Base-by-base conservation (phyloP, 2,888 invertebrate species). In the Anthrax anthrax region DNA sequence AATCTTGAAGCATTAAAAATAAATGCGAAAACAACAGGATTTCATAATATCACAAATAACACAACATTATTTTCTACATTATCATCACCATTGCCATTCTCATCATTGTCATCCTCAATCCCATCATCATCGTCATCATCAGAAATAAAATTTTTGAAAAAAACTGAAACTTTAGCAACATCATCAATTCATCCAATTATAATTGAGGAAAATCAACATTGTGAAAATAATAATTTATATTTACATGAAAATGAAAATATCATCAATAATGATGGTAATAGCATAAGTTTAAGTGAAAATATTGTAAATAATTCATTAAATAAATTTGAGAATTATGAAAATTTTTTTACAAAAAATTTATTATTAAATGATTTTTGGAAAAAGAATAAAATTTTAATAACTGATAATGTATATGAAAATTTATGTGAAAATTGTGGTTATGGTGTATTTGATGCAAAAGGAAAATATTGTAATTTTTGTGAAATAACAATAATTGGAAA, bases 381-480 rank as follows among this genome's bases (percentile, higher is more conserved):
- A 23, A 27, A 44, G 1, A 36, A 37, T 9, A 32, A 29, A 29
- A 23, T 23, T 6, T 23, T 23, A 23, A 23, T 23, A 12, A 32
- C 29, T 12, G 12, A 32, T 32, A 12, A 12, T 12, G 47, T 54
- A 36, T 66, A 67, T 43, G 65, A 66, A 53, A 67, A 67, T 56
- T 50, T 67, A 23, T 67, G 67, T 47, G 60, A 60, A 37, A 63
- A 63, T 43, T 67, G 67, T 48, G 65, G 65, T 40, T 65, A 66
- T 48, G 65, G 65, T 0, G 60, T 65, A 3, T 66, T 64, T 42
- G 61, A 57, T 9, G 61, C 64, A 13, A 61, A 60, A 48, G 64
- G 64, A 14, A 59, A 58, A 16, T 57, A 63, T 51, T 67, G 65
- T 48, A 58, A 63, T 43, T 64, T 67, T 50, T 67, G 67, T 47